These are phyloP conservation scores for Brachymystax lenok DNA, from an alignment of 2,797 vertebrate species.

Conservation along the genomic window DNA sequence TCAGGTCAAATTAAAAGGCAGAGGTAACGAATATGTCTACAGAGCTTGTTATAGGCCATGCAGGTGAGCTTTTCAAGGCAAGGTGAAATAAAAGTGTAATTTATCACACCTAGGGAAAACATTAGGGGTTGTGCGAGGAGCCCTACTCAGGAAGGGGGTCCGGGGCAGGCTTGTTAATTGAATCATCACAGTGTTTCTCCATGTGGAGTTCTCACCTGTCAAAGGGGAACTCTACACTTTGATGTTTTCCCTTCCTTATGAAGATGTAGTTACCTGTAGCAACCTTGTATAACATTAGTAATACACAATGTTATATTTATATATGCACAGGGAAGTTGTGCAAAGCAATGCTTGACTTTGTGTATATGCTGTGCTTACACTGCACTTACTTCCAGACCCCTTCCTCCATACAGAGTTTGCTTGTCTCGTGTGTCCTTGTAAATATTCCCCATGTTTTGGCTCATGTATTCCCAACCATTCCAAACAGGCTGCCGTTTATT, in stretches of 20 bases:
- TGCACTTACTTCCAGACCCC: neutral
- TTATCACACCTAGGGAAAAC: slow-evolving; percentile 57
- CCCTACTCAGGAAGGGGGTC: slow-evolving; percentile 23
- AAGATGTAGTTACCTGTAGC: neutral
- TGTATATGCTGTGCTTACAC: neutral
- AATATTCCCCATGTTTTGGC: slow-evolving; percentile 48
- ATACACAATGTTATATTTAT: neutral
- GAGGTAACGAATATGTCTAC: slow-evolving; percentile 64
- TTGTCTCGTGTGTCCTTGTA: slow-evolving; percentile 28
- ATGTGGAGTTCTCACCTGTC: slow-evolving; percentile 34
- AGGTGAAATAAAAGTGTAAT: slow-evolving; percentile 59
- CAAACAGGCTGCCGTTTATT: slow-evolving; percentile 54
- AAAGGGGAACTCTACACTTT: slow-evolving; percentile 15
- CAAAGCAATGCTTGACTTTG: neutral
- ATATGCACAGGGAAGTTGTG: neutral
- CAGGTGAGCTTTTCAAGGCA: slow-evolving; percentile 61
- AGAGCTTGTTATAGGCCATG: slow-evolving; percentile 40
- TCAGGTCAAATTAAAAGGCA: slow-evolving; percentile 66
- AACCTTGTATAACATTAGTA: neutral
- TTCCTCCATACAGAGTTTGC: slow-evolving; percentile 32
- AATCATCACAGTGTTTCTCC: slow-evolving; percentile 60
- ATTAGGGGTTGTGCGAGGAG: slow-evolving; percentile 49
- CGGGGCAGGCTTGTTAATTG: slow-evolving; percentile 54
- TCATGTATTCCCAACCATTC: slow-evolving; percentile 39
- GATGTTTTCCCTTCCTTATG: neutral